These are phyloP conservation scores for Panulirus ornatus DNA, from an alignment of 1,140 invertebrate species.

Conservation along the genomic window DNA sequence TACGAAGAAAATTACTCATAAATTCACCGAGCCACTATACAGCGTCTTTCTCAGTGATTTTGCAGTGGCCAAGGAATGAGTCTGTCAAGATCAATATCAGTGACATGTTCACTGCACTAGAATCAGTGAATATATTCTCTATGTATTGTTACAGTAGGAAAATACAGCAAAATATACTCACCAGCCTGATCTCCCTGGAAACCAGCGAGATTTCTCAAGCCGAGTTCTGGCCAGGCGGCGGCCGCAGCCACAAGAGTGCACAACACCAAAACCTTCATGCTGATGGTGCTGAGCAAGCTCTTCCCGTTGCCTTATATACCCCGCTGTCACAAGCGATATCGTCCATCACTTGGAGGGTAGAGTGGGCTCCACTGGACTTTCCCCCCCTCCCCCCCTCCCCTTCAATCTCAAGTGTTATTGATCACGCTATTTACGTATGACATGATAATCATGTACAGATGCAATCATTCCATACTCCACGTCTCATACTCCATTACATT, in stretches of 20 bases:
- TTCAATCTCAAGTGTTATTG: neutral
- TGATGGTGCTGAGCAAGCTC: neutral
- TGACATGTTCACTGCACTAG: neutral
- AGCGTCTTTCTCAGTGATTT: no score
- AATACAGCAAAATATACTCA: neutral
- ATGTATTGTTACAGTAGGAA: no score
- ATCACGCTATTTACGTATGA: no score
- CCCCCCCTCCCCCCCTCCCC: neutral
- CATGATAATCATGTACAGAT: no score
- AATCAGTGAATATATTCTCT: neutral
- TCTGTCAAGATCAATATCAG: neutral
- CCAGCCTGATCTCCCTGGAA: neutral
- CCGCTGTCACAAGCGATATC: no score
- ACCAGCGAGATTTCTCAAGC: neutral
- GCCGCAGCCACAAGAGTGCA: neutral
- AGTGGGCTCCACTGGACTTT: neutral
- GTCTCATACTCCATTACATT: no score
- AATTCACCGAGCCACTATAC: no score
- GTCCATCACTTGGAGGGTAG: no score
- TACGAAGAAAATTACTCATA: no score
- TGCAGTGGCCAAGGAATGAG: no score
- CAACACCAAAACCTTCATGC: slow-evolving; percentile 12
- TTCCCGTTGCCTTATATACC: neutral
- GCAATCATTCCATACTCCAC: no score
- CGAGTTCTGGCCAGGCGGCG: neutral